These are phyloP conservation scores for Myzus persicae DNA, from an alignment of 1,140 invertebrate species.

Conservation along the genomic window DNA sequence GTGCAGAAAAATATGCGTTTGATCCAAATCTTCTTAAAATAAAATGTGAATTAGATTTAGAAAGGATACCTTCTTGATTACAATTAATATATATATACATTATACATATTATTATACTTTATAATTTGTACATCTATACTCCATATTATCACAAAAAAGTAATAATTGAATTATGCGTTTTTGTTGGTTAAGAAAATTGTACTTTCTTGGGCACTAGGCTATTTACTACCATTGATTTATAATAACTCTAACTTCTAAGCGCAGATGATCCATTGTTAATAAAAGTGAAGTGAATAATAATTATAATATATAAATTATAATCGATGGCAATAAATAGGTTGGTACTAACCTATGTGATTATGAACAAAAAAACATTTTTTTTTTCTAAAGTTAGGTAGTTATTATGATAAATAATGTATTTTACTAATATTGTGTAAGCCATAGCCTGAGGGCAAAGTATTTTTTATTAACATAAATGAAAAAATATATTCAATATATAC, in stretches of 20 bases:
- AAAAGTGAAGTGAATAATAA: neutral
- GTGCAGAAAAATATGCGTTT: slow-evolving; percentile 61
- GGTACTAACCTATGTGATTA: neutral
- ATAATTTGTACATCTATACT: neutral
- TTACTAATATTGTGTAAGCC: neutral
- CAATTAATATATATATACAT: neutral
- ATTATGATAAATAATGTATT: neutral
- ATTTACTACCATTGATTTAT: neutral
- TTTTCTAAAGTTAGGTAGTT: neutral
- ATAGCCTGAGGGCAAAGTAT: neutral
- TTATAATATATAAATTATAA: neutral
- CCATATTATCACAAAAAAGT: neutral
- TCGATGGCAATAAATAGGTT: neutral
- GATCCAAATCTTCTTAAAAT: slow-evolving; percentile 53
- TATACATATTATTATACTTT: neutral
- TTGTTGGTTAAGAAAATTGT: neutral
- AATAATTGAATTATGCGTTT: neutral
- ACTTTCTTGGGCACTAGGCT: neutral
- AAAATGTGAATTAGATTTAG: slow-evolving; percentile 52
- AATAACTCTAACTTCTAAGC: neutral
- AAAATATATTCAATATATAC: neutral
- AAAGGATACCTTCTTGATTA: slow-evolving; percentile 15
- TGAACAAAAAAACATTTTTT: neutral
- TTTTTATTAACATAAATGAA: neutral
- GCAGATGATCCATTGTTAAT: neutral